Evolutionary conservation across 2,888 invertebrate genomes (phyloP).

Genomic region (Tetranychus piercei): DNA sequence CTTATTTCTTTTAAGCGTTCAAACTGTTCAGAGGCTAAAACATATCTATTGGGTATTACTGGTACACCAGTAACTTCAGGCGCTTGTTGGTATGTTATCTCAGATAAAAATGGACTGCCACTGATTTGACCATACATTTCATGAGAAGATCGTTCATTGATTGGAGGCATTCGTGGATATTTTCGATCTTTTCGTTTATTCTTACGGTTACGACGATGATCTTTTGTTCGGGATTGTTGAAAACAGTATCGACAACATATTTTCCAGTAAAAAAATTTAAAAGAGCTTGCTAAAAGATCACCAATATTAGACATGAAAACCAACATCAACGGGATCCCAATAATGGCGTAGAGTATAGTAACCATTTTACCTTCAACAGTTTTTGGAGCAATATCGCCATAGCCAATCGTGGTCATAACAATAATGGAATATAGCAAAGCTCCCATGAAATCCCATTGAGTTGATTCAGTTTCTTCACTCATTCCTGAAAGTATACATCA

Average conservation of each 20-base stretch:
- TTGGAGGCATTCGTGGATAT: neutral
- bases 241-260: slow-evolving; percentile 8
- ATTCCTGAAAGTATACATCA: neutral
- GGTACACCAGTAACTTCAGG: slow-evolving; percentile 5
- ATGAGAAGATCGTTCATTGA: neutral
- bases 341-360: slow-evolving; percentile 84
- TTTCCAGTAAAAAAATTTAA: slow-evolving; percentile 80
- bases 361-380: slow-evolving; percentile 81
- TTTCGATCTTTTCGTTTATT: neutral
- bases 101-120: neutral
- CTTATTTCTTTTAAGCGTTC: neutral
- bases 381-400: slow-evolving; percentile 84
- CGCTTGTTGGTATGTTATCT: neutral
- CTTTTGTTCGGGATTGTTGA: neutral
- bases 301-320: slow-evolving; percentile 82
- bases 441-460: slow-evolving; percentile 46
- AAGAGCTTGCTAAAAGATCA: slow-evolving; percentile 79
- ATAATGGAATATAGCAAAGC: slow-evolving; percentile 85
- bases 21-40: neutral
- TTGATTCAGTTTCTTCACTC: slow-evolving; percentile 34
- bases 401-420: slow-evolving; percentile 86
- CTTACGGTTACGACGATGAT: neutral
- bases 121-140: neutral
- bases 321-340: slow-evolving; percentile 81
- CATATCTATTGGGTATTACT: slow-evolving; percentile 8